Evolutionary conservation across 2,113 vertebrate species (phyloP), one percentile per base, ranked within the genome.

Genomic region (Malurus melanocephalus): DNA sequence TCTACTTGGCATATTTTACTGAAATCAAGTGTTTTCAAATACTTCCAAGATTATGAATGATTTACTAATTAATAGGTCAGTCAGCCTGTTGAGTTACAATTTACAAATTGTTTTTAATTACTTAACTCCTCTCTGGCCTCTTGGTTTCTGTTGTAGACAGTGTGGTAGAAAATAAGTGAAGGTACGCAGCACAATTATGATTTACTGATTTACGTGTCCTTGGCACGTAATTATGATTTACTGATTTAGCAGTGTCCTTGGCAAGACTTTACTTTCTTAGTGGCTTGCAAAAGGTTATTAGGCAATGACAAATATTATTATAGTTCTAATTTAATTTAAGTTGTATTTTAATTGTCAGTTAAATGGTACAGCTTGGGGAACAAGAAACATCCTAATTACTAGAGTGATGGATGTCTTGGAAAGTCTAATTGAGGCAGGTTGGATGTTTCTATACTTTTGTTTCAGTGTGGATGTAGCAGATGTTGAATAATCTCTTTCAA

Each of bases 291-390:
- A 80, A 60, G 3, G 19, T 42, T 94, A 75, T 92, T 91, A 93
- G 43, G 66, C 33, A 89, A 69, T 87, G 71, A 89, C 55, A 87
- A 94, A 78, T 91, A 86, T 90, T 93, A 89, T 95, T 92, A 87
- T 64, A 72, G 35, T 15, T 88, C 45, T 90, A 87, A 80, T 92
- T 94, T 91, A 87, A 81, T 52, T 85, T 94, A 79, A 75, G 38
- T 49, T 89, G 51, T 77, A 74, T 86, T 93, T 84, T 92, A 67
- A 68, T 93, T 93, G 90, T 76, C 69, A 87, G 72, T 40, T 42
- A 19, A 19, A n/a, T 38, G 76, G 48, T 87, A 67, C 40, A 73
- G 86, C 66, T 93, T 90, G 85, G 79, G 62, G 86, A 87, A 72
- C 45, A 87, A 65, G 28, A 60, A 82, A 77, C 69, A 35, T 17